A percentile compares a stretch with the other conserved stretches of the same genome.
phyloP scores from a whole-genome alignment of 1,140 invertebrate species.

The Papilio polytes region DNA sequence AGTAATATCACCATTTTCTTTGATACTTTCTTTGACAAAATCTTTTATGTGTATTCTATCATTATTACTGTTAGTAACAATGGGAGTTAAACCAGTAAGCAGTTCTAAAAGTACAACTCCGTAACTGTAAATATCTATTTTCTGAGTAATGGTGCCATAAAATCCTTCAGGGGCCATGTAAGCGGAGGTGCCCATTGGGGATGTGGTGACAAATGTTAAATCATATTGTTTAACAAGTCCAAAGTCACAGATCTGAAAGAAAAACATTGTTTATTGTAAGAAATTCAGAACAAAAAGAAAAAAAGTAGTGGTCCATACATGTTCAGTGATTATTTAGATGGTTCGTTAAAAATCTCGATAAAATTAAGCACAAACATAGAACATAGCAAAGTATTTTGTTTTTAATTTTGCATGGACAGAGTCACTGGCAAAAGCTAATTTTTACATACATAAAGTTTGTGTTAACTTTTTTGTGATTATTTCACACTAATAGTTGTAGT shows the following conservation, averaged over 20 bases:
- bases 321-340: no score
- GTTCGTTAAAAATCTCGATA: no score
- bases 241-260: constrained; percentile 89
- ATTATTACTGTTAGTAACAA: constrained; percentile 73
- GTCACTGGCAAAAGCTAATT: no score
- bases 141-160: constrained; percentile 88
- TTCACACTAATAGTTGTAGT: constrained; percentile 27
- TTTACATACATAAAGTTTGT: no score
- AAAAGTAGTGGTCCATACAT: no score
- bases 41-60: constrained; percentile 65
- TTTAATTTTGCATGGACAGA: no score
- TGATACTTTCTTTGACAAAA: constrained; percentile 65
- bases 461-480: no score
- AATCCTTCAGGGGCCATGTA: constrained; percentile 92
- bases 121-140: constrained; percentile 91
- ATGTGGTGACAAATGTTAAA: constrained; percentile 80
- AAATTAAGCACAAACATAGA: no score
- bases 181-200: constrained; percentile 87
- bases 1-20: constrained; percentile 55
- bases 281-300: no score
- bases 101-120: constrained; percentile 90
- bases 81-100: constrained; percentile 86
- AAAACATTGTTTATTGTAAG: neutral
- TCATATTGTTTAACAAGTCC: constrained; percentile 86
- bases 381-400: no score